Base-by-base conservation (phyloP, 2,888 invertebrate species). In the Mesochorus sp. region DNA sequence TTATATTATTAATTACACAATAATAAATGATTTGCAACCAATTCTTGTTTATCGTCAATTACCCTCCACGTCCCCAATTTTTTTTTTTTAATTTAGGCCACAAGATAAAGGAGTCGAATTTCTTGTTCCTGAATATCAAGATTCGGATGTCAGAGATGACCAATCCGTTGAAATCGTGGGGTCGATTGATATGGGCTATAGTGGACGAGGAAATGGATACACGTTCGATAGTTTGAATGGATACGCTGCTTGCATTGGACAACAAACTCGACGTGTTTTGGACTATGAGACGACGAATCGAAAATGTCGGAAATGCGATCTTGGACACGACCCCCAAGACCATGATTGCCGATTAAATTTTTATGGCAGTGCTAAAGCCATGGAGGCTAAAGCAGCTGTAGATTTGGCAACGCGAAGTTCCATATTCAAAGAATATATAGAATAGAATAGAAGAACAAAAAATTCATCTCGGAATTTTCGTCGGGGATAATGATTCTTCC, bases 171-270 rank as follows among this genome's bases (percentile, higher is more conserved):
- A n/a, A n/a, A 64, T 73, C 8, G 19, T 53, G n/a, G 55, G 14
- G 31, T 66, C 66, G 3, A 26, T 8, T 31, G 73, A 73, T 14
- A 73, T 73, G 64, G 66, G 66, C 19, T 57, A 55, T 57, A 73
- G 47, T 57, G 62, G 62, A 12, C 64, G 73, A 24, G 68, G 68
- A 17, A 55, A n/a, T 6, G 66, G 66, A 12, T 55, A 24, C 14
- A 26, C 42, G 24, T 62, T 42, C 39, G 44, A 44, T 34, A 66
- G 66, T 66, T 21, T 66, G 28, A 66, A 49, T 19, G 66, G 66
- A 26, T 51, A 66, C 31, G 10, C 34, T 12, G 53, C 66, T 21
- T 3, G 31, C 49, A 39, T 51, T 39, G 66, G 51, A 10, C n/a
- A 4, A 17, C 37, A 66, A 66, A 31, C 49, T 8, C 26, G 42